Base-by-base conservation (phyloP, 2,797 vertebrate species). In the Characodon lateralis region DNA sequence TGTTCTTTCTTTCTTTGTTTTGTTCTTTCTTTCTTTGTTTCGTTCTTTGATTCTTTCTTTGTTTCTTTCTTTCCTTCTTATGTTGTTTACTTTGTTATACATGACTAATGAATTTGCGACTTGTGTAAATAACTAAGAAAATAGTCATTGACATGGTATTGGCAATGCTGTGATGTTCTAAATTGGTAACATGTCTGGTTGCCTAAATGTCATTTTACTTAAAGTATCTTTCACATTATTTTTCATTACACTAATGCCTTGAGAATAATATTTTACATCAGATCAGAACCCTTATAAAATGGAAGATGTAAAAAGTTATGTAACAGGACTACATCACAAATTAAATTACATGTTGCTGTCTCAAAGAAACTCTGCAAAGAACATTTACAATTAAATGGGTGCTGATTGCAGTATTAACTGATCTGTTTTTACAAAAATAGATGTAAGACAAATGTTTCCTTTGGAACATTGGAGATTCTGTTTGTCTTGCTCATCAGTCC, bases 401-500 rank as follows among this genome's bases (percentile, higher is more conserved):
- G 20, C 0, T 9, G 35, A 39, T 22, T 28, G 51, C 2, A 0
- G 2, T 39, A 41, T 9, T 59, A 2, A 0, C 12, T 39, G 24
- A 13, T 65, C 14, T 22, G 5, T 50, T 12, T 53, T 35, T 61
- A 48, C 22, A 18, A 51, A 50, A 18, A 65, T 71, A 73, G 58
- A 53, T 53, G 14, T 79, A 65, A 74, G 61, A 74, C 16, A 16
- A 74, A 48, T 41, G 3, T 39, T 14, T 70, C 78, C 53, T 50
- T 80, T 39, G 66, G 55, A 79, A 46, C 63, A n/a, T 18, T 39
- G 24, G 43, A 26, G 48, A 76, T 80, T 79, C 13, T 69, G 39
- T 74, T 77, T 76, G 70, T 72, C 56, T 65, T 73, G 9, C 61
- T 80, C 82, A 73, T 76, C 58, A 71, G 63, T 85, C 73, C 79